Evolutionary conservation across 1,140 invertebrate genomes (phyloP), one percentile per base, ranked within the genome.

Genomic region (Lordiphosa stackelbergi): DNA sequence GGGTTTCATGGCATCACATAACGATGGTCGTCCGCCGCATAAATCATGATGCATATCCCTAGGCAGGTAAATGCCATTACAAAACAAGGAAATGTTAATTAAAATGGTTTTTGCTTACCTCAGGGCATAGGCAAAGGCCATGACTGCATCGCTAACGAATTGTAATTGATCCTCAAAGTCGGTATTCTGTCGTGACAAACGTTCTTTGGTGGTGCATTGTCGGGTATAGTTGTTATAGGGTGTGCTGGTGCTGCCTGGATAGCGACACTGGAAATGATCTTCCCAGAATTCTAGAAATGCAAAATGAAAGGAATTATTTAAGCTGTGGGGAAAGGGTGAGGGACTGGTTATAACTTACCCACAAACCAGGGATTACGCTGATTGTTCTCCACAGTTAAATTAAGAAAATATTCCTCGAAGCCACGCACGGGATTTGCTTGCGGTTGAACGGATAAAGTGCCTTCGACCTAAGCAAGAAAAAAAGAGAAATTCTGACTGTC

Each of bases 351-450:
- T 4, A 2, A 89, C 92, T 91, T 89, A 95, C 96, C 96, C 13
- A 95, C 91, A 89, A 98, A 97, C 96, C 96, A 97, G 0, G 96
- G 96, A 90, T 97, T 97, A 37, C 96, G 90, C 66, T 90, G 91
- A 88, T 97, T 97, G 85, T 94, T 96, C 70, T 95, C 92, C 4
- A 96, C 94, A 13, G 93, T 96, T 3, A 97, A 90, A 45, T 90
- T 90, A 12, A 96, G 91, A 87, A 98, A 97, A 87, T 97, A 97
- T 60, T 96, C 93, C 69, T 95, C 92, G 84, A 98, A 98, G 1
- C 95, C 95, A 12, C 88, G 88, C 1, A 97, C 95, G 2, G 94
- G 93, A 86, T 96, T 95, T 8, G 96, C 95, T 74, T 95, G 93
- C 0, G 96, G 96, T 78, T 97, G 96, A 0, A 97, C 94, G 5